phyloP scores from a whole-genome alignment of 2,888 invertebrate species.

The Ganaspis brasiliensis region DNA sequence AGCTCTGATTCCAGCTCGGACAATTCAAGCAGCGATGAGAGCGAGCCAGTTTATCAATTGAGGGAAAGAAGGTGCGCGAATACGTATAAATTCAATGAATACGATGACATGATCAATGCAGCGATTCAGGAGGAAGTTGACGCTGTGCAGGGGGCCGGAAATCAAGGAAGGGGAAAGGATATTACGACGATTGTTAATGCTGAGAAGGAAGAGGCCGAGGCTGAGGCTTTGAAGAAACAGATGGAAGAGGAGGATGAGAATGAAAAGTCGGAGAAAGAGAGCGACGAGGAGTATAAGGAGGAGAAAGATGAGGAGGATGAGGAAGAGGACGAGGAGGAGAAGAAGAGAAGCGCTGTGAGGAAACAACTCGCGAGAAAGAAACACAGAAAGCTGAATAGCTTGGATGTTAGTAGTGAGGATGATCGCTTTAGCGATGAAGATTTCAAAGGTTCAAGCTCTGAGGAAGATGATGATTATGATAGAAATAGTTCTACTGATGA shows the following conservation, averaged over 20 bases:
- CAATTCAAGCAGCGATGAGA: slow-evolving; percentile 82
- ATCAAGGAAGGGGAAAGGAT: slow-evolving; percentile 93
- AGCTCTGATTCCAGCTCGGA: slow-evolving; percentile 71
- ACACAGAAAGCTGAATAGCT: slow-evolving; percentile 88
- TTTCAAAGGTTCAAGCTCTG: slow-evolving; percentile 91
- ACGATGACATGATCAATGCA: slow-evolving; percentile 96
- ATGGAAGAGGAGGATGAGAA: slow-evolving; percentile 81
- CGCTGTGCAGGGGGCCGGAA: slow-evolving; percentile 89
- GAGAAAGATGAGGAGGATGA: slow-evolving; percentile 77
- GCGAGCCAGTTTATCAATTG: slow-evolving; percentile 91
- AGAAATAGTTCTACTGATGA: slow-evolving; percentile 83
- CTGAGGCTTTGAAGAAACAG: slow-evolving; percentile 68
- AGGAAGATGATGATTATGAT: slow-evolving; percentile 83
- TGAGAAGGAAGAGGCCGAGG: slow-evolving; percentile 85
- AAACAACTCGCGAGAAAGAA: slow-evolving; percentile 82
- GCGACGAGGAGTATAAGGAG: slow-evolving; percentile 77
- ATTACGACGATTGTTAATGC: slow-evolving; percentile 93
- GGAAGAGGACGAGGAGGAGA: slow-evolving; percentile 74
- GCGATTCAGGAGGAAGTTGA: slow-evolving; percentile 91
- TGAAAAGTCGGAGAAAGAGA: slow-evolving; percentile 74
- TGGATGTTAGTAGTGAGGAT: slow-evolving; percentile 91
- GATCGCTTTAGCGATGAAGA: slow-evolving; percentile 94
- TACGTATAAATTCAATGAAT: slow-evolving; percentile 94
- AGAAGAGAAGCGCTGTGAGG: slow-evolving; percentile 73
- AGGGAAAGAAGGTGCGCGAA: slow-evolving; percentile 90